Base-by-base conservation (phyloP, 2,113 vertebrate genomes). In the Illadopsis cleaveri region DNA sequence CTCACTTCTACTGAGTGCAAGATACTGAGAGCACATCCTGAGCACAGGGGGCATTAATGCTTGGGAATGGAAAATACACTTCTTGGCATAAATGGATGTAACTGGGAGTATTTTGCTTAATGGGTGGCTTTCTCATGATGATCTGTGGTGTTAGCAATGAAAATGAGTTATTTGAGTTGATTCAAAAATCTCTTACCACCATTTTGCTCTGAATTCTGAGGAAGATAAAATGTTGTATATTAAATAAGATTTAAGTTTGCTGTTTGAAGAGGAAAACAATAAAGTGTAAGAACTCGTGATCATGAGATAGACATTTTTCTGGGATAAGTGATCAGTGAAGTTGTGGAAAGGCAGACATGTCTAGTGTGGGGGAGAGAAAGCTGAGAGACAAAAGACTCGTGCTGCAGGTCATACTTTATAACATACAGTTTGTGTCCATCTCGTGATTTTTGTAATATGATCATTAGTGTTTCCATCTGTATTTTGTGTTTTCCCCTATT, bases 381-480 rank as follows among this genome's bases (percentile, higher is more conserved):
- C 51, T 81, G 79, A n/a, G 60, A 86, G 53, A 57, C 16, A 13
- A 81, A 94, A 68, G 40, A 2, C 54, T 86, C 65, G 25, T 62
- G 51, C 50, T 65, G 40, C 78, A 81, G 82, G 60, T 92, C 33
- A 24, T 86, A 13, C 18, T 93, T 86, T 25, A 4, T 56, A 57
- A 25, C 3, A 7, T 84, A 79, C 83, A 51, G 57, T 96, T 92
- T 93, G 45, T 87, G 92, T 91, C 82, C 72, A 56, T 76, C 16
- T 73, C 72, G 35, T 79, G 61, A 64, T 87, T 84, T 85, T 87
- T 91, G 54, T 77, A 90, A 88, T 86, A 38, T 4, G 25, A 66
- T 78, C 69, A 85, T 81, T 86, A 90, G 70, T 87, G 87, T 95
- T 96, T 91, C 75, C 31, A 44, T 91, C 80, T 88, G 10, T 78